Conservation (phyloP, 2,113 vertebrate species). For the Thunnus thynnus region DNA sequence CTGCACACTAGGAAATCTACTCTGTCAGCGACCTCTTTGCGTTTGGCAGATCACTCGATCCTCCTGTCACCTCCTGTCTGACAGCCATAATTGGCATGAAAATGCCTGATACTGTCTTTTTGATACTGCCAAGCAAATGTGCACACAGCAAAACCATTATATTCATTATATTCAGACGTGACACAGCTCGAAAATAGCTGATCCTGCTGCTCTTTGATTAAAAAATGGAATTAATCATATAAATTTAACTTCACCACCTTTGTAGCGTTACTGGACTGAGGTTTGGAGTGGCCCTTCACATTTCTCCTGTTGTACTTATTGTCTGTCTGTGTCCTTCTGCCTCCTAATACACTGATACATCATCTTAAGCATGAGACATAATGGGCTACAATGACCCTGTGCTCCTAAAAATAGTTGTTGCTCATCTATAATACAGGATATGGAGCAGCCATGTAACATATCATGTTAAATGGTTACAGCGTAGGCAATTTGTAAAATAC, state of each 20-base stretch:
- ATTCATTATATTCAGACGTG: background rate
- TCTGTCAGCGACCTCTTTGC: constrained; percentile 48
- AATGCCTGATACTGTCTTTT: background rate
- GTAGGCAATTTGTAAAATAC: background rate
- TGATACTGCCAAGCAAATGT: background rate
- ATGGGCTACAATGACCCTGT: background rate
- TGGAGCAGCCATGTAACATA: background rate
- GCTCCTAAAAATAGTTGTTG: background rate
- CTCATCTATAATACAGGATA: background rate
- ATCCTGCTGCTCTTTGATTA: background rate
- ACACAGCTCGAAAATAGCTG: background rate
- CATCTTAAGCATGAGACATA: background rate
- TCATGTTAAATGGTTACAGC: background rate
- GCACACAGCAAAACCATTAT: background rate
- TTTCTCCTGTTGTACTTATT: no score
- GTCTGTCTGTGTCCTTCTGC: no score
- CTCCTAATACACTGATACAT: no score
- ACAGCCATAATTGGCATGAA: background rate
- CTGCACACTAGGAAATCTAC: constrained; percentile 30
- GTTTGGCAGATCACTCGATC: constrained; percentile 49
- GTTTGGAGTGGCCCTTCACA: background rate
- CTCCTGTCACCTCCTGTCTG: constrained; percentile 8
- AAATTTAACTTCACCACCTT: background rate
- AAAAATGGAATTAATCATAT: background rate
- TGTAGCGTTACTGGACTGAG: no score